phyloP scores from a whole-genome alignment of 2,888 invertebrate species.

The Nymphalis c-album region DNA sequence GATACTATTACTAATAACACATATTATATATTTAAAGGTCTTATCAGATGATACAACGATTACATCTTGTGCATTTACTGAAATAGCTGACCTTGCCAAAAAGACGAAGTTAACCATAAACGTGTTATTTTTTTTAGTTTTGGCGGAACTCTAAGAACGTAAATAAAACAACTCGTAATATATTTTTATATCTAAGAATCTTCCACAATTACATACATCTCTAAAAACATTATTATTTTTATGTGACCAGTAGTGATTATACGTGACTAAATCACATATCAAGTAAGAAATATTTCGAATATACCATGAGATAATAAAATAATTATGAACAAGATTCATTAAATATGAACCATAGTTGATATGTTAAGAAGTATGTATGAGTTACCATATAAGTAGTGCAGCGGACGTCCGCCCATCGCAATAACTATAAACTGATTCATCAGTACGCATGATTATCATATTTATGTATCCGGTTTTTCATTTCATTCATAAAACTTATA shows the following conservation, averaged over 20 bases:
- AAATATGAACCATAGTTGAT: slow-evolving; percentile 1
- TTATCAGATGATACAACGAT: too few species aligned
- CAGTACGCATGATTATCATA: slow-evolving; percentile 38
- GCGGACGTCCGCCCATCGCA: slow-evolving; percentile 43
- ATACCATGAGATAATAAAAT: neutral
- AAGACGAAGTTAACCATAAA: too few species aligned
- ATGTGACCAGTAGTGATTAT: neutral
- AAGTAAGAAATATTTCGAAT: neutral
- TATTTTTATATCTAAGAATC: too few species aligned
- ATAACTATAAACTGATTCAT: slow-evolving; percentile 46
- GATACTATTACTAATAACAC: too few species aligned
- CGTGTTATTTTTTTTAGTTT: too few species aligned
- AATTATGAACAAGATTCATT: neutral
- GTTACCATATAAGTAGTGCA: slow-evolving; percentile 41
- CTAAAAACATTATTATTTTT: neutral
- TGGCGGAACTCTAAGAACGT: too few species aligned
- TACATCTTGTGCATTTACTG: too few species aligned
- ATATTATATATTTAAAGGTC: too few species aligned
- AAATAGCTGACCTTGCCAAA: too few species aligned
- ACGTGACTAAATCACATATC: neutral
- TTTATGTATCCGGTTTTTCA: slow-evolving; percentile 38
- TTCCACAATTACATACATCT: too few species aligned
- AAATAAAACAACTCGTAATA: too few species aligned
- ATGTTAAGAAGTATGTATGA: slow-evolving; percentile 21
- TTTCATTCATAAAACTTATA: slow-evolving; percentile 33